Base-by-base conservation (phyloP, 2,113 vertebrate genomes). In the Channa argus region DNA sequence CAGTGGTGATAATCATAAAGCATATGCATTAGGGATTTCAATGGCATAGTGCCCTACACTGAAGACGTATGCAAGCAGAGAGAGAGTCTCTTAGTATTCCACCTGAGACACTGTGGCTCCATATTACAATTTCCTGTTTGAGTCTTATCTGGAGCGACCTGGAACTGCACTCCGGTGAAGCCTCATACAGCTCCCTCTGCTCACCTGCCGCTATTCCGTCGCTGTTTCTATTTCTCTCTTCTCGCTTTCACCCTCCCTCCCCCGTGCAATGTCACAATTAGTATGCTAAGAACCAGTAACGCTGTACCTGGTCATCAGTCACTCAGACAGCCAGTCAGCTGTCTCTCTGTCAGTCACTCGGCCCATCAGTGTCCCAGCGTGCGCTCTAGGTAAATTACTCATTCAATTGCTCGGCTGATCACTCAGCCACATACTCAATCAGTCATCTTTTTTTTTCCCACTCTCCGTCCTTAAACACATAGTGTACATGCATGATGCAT, bases 71-170 rank as follows among this genome's bases (percentile, higher is more conserved):
- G 49, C 36, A 62, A 47, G 41, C 24, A 24, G 14, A 63, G 45
- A 72, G 41, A 45, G 8, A 53, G 55, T 63, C 66, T 82, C 62
- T 90, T 86, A 84, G 83, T 89, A 92, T 93, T 92, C 88, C 74
- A 89, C 79, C 83, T 80, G 64, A 79, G 69, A 75, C 80, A 68
- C 63, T 58, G 47, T 62, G 72, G 56, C 79, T 76, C 80, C 83
- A 87, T 86, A 76, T 86, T 87, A 82, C 86, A 89, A 90, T 91
- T 94, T 92, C 88, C 86, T 86, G 75, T 86, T 82, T 64, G 66
- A 91, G 86, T 77, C 83, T 91, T 90, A 91, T 93, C 87, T 83
- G 2, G 61, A 82, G 59, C 63, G 60, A 79, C 81, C 75, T 84
- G 86, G 71, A 89, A 71, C 74, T 77, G 67, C 82, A 77, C 74